These are phyloP conservation scores for Grus americana DNA, from an alignment of 2,113 vertebrate species.

Conservation along the genomic window DNA sequence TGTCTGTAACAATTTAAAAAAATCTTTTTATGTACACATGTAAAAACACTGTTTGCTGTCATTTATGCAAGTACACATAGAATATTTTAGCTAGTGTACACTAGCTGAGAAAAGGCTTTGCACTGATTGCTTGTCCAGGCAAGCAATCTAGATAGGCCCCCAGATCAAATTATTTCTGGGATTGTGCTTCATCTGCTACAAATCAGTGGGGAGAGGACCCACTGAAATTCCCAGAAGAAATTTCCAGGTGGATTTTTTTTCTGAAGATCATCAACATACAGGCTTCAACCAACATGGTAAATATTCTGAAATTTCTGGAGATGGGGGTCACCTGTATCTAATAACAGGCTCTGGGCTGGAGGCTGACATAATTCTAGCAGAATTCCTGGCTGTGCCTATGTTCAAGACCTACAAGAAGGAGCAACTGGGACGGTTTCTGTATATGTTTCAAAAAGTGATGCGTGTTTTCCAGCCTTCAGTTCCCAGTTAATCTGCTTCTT, in stretches of 20 bases:
- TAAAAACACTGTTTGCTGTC: background rate
- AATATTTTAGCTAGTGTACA: background rate
- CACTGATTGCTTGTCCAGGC: background rate
- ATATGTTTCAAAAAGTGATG: background rate
- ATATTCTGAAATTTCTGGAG: background rate
- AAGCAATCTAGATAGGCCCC: background rate
- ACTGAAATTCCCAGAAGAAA: background rate
- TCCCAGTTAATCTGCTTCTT: background rate
- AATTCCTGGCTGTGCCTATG: background rate
- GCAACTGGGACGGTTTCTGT: background rate
- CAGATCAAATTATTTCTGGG: background rate
- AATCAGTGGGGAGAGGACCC: background rate
- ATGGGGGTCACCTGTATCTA: accelerated
- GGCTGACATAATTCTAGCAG: background rate
- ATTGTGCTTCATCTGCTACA: background rate
- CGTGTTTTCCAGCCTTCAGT: background rate
- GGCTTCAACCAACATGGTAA: background rate
- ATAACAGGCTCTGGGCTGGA: background rate
- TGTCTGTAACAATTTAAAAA: conserved; percentile 19
- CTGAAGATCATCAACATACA: background rate
- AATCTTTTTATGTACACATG: background rate
- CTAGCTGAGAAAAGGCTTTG: background rate
- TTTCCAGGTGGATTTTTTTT: background rate
- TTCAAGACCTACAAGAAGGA: background rate
- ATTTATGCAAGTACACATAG: background rate